Conservation (phyloP, 2,113 vertebrate species). For the Equus quagga region DNA sequence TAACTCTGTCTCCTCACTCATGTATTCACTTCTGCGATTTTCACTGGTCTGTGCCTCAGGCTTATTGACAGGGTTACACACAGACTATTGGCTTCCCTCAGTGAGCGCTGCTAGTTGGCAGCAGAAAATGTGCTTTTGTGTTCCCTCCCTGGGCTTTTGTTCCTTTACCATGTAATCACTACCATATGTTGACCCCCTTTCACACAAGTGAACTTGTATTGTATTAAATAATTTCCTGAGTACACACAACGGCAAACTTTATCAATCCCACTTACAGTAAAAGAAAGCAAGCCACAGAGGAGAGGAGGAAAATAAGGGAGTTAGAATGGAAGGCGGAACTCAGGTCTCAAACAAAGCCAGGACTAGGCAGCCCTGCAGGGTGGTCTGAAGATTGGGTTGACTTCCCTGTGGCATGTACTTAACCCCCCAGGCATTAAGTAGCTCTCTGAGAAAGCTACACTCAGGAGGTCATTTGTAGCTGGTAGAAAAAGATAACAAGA, state of each 20-base stretch:
- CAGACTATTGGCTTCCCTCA: not conserved
- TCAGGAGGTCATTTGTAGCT: not conserved
- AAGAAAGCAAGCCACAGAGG: not conserved
- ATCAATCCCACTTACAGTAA: not conserved
- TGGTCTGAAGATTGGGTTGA: not conserved
- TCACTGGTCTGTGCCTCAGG: not conserved
- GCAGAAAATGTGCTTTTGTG: not conserved
- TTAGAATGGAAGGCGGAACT: not conserved
- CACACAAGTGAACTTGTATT: not conserved
- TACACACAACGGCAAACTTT: not conserved
- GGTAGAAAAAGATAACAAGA: not conserved
- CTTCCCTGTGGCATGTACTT: rapidly evolving
- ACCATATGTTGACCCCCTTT: not conserved
- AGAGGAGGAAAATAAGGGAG: not conserved
- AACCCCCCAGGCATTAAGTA: no score
- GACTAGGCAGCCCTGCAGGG: not conserved
- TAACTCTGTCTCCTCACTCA: not conserved
- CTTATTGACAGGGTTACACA: not conserved
- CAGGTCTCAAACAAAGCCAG: not conserved
- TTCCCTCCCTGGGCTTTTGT: not conserved
- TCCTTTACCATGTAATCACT: not conserved
- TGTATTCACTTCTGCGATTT: not conserved
- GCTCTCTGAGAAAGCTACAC: not conserved
- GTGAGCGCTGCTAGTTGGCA: rapidly evolving
- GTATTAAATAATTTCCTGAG: not conserved